phyloP scores from a whole-genome alignment of 2,113 vertebrate species.

The Myotis yumanensis region DNA sequence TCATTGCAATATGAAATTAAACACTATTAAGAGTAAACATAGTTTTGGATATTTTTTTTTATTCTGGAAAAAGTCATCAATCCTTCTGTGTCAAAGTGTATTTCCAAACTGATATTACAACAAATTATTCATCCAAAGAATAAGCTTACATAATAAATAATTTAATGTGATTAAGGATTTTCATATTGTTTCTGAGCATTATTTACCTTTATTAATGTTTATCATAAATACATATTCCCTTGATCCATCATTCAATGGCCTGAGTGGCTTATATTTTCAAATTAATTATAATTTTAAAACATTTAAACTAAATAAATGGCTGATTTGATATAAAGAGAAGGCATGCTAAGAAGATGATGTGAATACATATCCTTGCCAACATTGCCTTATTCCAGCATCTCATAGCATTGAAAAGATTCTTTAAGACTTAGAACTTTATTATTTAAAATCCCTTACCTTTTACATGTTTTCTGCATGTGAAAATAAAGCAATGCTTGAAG shows the following conservation, averaged over 20 bases:
- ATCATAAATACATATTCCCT: background rate
- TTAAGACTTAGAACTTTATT: background rate
- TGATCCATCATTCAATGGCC: background rate
- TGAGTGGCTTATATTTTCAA: background rate
- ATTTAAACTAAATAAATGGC: background rate
- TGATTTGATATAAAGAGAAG: background rate
- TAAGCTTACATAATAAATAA: background rate
- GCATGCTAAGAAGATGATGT: background rate
- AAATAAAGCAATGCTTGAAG: background rate
- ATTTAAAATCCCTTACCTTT: background rate
- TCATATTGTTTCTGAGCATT: background rate
- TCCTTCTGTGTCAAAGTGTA: conserved; percentile 59
- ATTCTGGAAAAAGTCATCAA: conserved; percentile 63
- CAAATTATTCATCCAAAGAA: background rate
- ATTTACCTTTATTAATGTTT: background rate
- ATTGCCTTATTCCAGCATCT: background rate
- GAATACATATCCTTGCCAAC: background rate
- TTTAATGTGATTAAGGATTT: conserved; percentile 8
- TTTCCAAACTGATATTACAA: conserved; percentile 33
- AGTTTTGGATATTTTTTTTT: conserved; percentile 51
- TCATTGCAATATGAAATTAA: conserved; percentile 85
- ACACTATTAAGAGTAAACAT: conserved; percentile 76
- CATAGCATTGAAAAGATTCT: background rate
- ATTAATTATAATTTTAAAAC: background rate
- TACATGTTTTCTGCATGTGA: background rate